Percentiles rank a stretch among this genome's conserved stretches.
phyloP scores from a whole-genome alignment of 2,113 vertebrate genomes.

The Calcarius ornatus region DNA sequence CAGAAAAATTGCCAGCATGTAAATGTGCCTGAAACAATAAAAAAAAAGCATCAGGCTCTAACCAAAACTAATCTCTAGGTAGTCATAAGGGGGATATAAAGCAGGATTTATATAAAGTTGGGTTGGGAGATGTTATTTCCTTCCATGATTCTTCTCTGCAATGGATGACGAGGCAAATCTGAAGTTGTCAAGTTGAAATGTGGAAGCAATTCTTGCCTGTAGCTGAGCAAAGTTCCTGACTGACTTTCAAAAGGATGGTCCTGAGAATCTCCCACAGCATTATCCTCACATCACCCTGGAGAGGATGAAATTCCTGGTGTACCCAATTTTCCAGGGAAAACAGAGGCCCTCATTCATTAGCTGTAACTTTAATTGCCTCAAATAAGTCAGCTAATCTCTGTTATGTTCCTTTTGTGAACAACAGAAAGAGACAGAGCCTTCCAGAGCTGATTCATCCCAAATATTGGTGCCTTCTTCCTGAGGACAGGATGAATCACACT shows the following conservation, averaged over 20 bases:
- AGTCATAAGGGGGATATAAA: not conserved
- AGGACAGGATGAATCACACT: not conserved
- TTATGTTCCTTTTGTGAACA: not conserved
- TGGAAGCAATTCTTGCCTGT: not conserved
- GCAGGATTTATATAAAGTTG: not conserved
- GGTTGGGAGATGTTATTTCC: not conserved
- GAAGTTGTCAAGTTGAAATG: not conserved
- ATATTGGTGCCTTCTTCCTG: not conserved
- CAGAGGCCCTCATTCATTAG: not conserved
- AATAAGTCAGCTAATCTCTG: not conserved
- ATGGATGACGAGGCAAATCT: not conserved
- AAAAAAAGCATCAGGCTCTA: accelerated
- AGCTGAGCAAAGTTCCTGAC: not conserved
- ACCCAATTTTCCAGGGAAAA: not conserved
- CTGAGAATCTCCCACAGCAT: not conserved
- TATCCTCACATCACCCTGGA: not conserved
- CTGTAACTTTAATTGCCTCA: not conserved
- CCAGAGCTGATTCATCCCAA: not conserved
- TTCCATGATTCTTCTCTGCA: not conserved
- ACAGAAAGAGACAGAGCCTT: not conserved
- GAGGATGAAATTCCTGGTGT: not conserved
- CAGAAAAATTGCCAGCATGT: not conserved
- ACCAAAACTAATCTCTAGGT: not conserved
- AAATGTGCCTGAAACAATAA: not conserved
- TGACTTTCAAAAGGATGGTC: not conserved